Conservation (phyloP, 2,888 invertebrate genomes). For the Diaprepes abbreviatus region DNA sequence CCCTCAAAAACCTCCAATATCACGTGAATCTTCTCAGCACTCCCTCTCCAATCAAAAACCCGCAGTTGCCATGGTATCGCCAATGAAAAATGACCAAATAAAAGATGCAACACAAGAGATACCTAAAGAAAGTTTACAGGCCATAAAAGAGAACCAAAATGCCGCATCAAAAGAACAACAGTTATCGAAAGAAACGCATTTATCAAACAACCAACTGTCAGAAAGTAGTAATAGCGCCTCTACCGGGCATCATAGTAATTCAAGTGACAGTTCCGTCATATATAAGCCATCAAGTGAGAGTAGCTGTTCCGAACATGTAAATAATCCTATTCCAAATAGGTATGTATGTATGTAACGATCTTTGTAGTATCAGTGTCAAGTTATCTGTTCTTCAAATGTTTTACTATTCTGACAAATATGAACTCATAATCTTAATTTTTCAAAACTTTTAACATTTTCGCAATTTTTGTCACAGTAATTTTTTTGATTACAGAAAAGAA, state of each 20-base stretch:
- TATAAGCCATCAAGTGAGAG: constrained; percentile 80
- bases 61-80: constrained; percentile 75
- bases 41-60: constrained; percentile 59
- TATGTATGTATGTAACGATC: too few species aligned
- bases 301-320: constrained; percentile 72
- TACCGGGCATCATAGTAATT: constrained; percentile 79
- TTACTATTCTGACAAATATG: too few species aligned
- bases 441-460: too few species aligned
- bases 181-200: constrained; percentile 64
- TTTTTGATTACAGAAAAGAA: constrained; percentile 66
- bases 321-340: constrained; percentile 68
- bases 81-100: constrained; percentile 75
- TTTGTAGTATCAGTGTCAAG: too few species aligned
- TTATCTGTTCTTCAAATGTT: too few species aligned
- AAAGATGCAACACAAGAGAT: constrained; percentile 3
- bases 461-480: too few species aligned
- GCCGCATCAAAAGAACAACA: constrained; percentile 1
- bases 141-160: constrained; percentile 51
- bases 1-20: constrained; percentile 61
- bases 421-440: too few species aligned
- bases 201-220: constrained; percentile 75
- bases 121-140: background rate
- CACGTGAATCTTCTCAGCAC: constrained; percentile 63
- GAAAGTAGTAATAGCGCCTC: constrained; percentile 79
- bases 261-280: constrained; percentile 78